Evolutionary conservation across 2,888 invertebrate species (phyloP), one percentile per base, ranked within the genome.

Genomic region (Lymantria dispar): DNA sequence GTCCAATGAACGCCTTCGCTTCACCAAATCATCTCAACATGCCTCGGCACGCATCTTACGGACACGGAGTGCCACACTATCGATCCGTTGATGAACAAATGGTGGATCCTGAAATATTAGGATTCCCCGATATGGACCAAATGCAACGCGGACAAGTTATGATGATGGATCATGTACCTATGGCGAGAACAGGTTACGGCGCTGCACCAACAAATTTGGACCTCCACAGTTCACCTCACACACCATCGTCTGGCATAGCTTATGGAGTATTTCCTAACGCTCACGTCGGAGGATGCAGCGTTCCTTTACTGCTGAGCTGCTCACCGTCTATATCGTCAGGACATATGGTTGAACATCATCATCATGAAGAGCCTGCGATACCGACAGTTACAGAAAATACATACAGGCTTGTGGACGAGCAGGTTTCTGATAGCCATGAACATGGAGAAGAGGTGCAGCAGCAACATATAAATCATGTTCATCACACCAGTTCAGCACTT

Each of bases 271-370:
- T 88, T 65, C 87, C 87, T 0, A 82, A 78, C 42, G 83, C 80
- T 0, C 81, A 83, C 43, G 70, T 70, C 0, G 81, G 81, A 12
- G 81, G 82, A 0, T 85, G 86, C 58, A 78, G 72, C 39, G 76
- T 87, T 3, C 90, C 90, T 0, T 67, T 90, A 8, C 70, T 90
- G 40, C 76, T 91, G 54, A 88, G 85, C 60, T 91, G 90, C 48
- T 74, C 87, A 0, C 90, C 90, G 0, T 76, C 82, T 0, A 76
- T 91, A 50, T 77, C 80, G 1, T 68, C 78, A 0, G 89, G 88
- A 0, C 75, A 71, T 8, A 62, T 88, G 30, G 71, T 79, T 15
- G 76, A 74, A 31, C 33, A 69, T 0, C 73, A 70, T 30, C 50
- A 68, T 7, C 72, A n/a, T n/a, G n/a, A 41, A 9, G 45, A 0